phyloP scores from a whole-genome alignment of 2,113 vertebrate genomes.

The Ranitomeya variabilis region DNA sequence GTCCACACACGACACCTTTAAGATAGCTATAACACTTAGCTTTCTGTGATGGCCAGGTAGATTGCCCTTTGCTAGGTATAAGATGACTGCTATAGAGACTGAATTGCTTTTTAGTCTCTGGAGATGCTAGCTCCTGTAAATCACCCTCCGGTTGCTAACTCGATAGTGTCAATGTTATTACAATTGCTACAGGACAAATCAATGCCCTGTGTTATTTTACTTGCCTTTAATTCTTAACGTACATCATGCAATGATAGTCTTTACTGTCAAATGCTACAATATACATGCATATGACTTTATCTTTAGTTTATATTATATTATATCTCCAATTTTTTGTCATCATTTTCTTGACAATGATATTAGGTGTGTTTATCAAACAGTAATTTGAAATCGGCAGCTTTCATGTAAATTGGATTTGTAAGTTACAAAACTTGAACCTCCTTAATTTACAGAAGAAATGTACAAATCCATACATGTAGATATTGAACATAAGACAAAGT shows the following conservation, averaged over 20 bases:
- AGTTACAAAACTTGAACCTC: no score
- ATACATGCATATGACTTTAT: not conserved
- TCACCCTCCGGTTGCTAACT: conserved; percentile 16
- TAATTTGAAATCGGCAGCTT: no score
- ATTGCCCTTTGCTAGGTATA: conserved; percentile 30
- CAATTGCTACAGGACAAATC: conserved; percentile 2
- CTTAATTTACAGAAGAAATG: no score
- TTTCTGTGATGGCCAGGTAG: conserved; percentile 13
- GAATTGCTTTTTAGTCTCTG: conserved; percentile 45
- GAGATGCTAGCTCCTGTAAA: conserved; percentile 24
- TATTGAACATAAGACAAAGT: no score
- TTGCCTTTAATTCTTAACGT: not conserved
- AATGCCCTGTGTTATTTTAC: not conserved
- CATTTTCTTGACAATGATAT: no score
- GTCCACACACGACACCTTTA: conserved; percentile 11
- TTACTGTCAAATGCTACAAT: not conserved
- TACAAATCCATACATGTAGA: no score
- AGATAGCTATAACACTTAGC: not conserved
- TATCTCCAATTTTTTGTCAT: not conserved
- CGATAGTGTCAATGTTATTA: conserved; percentile 32
- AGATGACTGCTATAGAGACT: conserved; percentile 9
- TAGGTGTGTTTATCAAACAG: no score
- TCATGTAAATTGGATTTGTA: no score
- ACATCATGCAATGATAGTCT: not conserved
- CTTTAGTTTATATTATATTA: not conserved